Base-by-base conservation (phyloP, 2,888 invertebrate species). In the Nymphalis c-album region DNA sequence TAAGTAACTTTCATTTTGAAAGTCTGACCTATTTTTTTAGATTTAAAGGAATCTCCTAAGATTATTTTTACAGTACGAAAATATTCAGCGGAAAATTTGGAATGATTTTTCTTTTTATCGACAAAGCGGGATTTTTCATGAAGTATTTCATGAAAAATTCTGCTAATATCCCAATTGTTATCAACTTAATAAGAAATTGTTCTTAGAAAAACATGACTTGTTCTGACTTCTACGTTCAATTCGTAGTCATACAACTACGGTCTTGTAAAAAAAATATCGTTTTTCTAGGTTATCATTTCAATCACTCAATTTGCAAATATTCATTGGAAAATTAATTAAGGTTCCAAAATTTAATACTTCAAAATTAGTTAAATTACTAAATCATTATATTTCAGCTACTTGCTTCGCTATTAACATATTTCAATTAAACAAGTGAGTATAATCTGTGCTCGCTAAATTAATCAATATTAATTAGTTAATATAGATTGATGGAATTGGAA, bases 361-460 rank as follows among this genome's bases (percentile, higher is more conserved):
- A 18, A 48, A 48, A 16, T 17, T 48, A 13, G 40, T 13, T 10
- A 13, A 40, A 13, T 40, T 13, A 40, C 18, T 8, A n/a, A n/a
- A 48, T 18, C 0, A 48, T 48, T 48, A 18, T n/a, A 48, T 7
- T 48, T 18, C 18, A 4, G 40, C 17, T 55, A 55, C 17, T 55
- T 31, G 17, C 17, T 40, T 40, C 18, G 22, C 35, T 31, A 67
- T 67, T 67, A 67, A 59, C 67, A 67, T 67, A 63, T 59, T 59
- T 31, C 62, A 62, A 63, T 67, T 62, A 63, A 59, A 58, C 26
- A 48, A 50, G 31, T 31, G 67, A 67, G 60, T 53, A 46, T 63
- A 51, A 63, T 67, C 58, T 63, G 40, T 62, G 51, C 63, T 67
- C 45, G 59, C 50, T 62, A 59, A 67, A 67, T 67, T 67, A 67